Conservation (phyloP, 2,113 vertebrate species). For the Tursiops truncatus region DNA sequence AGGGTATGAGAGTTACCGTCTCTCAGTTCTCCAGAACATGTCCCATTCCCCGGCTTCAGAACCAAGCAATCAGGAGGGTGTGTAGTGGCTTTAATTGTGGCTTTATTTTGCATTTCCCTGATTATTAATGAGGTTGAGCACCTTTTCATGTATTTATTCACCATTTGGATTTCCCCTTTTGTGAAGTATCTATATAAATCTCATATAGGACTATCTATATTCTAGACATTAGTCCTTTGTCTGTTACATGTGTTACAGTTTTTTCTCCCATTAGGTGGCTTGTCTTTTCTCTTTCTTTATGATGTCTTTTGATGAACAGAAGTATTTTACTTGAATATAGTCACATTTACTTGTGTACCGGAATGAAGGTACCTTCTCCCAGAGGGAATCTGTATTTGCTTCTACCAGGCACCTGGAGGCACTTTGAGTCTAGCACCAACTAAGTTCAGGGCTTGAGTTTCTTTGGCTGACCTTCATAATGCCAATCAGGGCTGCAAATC, state of each 20-base stretch:
- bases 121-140: background rate
- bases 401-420: background rate
- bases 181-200: background rate
- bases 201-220: background rate
- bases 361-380: background rate
- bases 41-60: background rate
- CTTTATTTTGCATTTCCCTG: background rate
- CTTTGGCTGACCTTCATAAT: background rate
- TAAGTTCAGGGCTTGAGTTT: background rate
- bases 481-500: background rate
- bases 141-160: background rate
- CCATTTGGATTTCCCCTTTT: background rate
- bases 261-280: background rate
- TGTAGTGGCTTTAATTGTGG: background rate
- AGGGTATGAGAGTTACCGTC: background rate
- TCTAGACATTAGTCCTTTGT: background rate
- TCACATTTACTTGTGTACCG: background rate
- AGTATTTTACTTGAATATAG: background rate
- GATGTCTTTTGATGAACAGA: background rate
- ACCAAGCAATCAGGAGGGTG: background rate
- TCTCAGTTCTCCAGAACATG: background rate
- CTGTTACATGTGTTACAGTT: background rate
- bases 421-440: background rate
- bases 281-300: background rate
- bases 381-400: background rate